Evolutionary conservation across 2,797 vertebrate species (phyloP).

Genomic region (Sebastes minor): DNA sequence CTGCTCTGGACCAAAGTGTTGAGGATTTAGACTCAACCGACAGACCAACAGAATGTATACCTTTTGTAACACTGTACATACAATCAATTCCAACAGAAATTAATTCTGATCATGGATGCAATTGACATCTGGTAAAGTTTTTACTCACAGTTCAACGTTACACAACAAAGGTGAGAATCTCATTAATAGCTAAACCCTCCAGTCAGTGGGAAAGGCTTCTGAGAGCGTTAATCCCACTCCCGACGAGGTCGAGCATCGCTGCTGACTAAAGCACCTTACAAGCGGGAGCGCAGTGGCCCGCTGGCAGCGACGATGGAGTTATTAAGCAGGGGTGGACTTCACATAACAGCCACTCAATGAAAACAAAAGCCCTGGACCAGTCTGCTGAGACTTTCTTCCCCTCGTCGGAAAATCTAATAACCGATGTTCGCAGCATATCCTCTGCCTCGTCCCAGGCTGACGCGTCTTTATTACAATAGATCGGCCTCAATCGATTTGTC

Average conservation of each 20-base stretch:
- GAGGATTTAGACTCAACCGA: not conserved
- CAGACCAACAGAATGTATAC: not conserved
- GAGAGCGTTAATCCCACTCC: constrained; percentile 48
- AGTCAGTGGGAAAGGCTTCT: constrained; percentile 39
- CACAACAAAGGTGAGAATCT: constrained; percentile 36
- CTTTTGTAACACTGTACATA: not conserved
- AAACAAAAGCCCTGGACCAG: constrained; percentile 49
- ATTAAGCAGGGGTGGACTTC: constrained; percentile 48
- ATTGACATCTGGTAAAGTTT: not conserved
- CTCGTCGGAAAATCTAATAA: constrained; percentile 57
- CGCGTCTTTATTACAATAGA: constrained; percentile 69
- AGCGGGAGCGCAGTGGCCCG: not conserved
- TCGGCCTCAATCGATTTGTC: constrained; percentile 70
- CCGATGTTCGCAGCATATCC: constrained; percentile 39
- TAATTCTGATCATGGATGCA: not conserved
- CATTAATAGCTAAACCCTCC: constrained; percentile 28
- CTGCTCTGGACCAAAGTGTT: not conserved
- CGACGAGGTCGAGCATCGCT: not conserved
- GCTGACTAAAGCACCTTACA: constrained; percentile 55
- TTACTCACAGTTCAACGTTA: constrained; percentile 14
- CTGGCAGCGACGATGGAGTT: constrained; percentile 19
- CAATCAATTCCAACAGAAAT: not conserved
- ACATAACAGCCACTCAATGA: constrained; percentile 61
- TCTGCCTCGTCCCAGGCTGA: constrained; percentile 55
- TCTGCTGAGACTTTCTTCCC: constrained; percentile 25